phyloP scores from a whole-genome alignment of 2,888 invertebrate genomes.

The Scaptomyza parva region DNA sequence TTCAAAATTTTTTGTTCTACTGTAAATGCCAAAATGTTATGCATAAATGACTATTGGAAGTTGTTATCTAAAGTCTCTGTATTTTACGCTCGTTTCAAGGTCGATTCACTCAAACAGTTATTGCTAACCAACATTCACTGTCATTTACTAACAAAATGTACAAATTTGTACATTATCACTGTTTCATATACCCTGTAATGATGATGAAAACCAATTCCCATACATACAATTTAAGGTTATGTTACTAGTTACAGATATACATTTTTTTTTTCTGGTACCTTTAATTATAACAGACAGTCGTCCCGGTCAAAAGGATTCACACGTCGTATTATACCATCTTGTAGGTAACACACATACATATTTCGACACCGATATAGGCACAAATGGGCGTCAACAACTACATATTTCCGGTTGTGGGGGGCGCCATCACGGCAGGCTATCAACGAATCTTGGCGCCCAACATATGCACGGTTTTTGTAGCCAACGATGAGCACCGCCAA shows the following conservation, averaged over 20 bases:
- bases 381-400: conserved; percentile 80
- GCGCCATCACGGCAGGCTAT: conserved; percentile 57
- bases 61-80: conserved; percentile 17
- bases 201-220: no score
- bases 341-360: conserved; percentile 32
- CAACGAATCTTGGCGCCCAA: conserved; percentile 48
- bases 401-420: conserved; percentile 78
- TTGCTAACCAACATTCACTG: conserved; percentile 69
- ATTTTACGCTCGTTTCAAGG: conserved; percentile 54
- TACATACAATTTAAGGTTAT: no score
- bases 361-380: conserved; percentile 50
- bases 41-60: background rate
- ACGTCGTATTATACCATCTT: conserved; percentile 20
- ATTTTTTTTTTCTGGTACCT: no score
- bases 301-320: background rate
- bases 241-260: no score
- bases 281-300: background rate
- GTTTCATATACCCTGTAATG: conserved; percentile 28
- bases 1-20: conserved; percentile 3
- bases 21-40: conserved; percentile 17
- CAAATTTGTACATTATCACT: background rate
- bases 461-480: conserved; percentile 33
- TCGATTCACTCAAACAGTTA: conserved; percentile 29
- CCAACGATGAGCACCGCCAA: conserved; percentile 40
- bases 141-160: conserved; percentile 56